Base-by-base conservation (phyloP, 1,140 invertebrate species). In the Zaprionus camerounensis region DNA sequence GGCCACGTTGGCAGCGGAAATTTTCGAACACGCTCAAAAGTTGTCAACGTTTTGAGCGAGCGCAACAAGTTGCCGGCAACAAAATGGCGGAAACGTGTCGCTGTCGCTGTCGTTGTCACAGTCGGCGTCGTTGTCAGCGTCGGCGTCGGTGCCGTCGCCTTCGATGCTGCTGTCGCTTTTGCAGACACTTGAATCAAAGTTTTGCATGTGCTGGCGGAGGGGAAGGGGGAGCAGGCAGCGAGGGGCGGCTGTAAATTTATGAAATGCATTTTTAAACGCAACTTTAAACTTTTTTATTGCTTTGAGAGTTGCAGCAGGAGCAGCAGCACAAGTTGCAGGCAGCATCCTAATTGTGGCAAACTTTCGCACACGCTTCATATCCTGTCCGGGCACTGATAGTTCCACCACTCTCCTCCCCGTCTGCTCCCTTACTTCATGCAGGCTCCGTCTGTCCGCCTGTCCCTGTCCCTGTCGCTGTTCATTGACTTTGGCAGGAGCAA, bases 231-330 rank as follows among this genome's bases (percentile, higher is more conserved):
- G 13, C 1, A 44, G 51, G n/a, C 49, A 61, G 49, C 65, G 57
- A 56, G 55, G 59, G 68, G 53, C 55, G 63, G 15, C 53, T 63
- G 57, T 80, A 87, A 88, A 88, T 88, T 78, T 88, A 84, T 88
- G 85, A 73, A 90, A 90, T 88, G 85, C 62, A 88, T 81, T 85
- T 88, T 84, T 90, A 84, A 88, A 81, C 71, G 84, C 59, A 90
- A 88, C 85, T 88, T 88, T 90, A 90, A 88, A 90, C 66, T 90
- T 88, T 88, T 88, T 88, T 88, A 88, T 88, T 90, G 85, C 81
- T 69, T 55, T 28, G 76, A 66, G 78, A 78, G 64, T 81, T 56
- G 64, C 51, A 53, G 34, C 49, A 41, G 44, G 15, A 57, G 59
- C 59, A 38, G 58, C 58, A 22, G 59, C 17, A 44, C 53, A 44